These are phyloP conservation scores for Ptychochromis oligacanthus DNA, from an alignment of 2,113 vertebrate genomes.

Conservation along the genomic window DNA sequence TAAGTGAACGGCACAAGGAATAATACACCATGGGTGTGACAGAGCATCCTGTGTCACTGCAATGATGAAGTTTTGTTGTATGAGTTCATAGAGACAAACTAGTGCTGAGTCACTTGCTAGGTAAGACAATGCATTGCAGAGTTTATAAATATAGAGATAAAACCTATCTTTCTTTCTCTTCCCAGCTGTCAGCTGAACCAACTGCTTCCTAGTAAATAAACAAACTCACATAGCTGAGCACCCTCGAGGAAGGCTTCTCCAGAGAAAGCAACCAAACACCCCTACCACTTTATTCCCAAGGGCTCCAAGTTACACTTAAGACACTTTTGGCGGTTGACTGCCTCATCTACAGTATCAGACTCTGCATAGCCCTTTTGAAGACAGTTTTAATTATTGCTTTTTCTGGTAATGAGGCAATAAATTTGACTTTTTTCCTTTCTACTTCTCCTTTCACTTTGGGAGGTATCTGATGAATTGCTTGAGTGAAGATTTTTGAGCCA, in stretches of 20 bases:
- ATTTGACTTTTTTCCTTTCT: not conserved
- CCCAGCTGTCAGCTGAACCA: slow-evolving; percentile 50
- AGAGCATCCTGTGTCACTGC: not conserved
- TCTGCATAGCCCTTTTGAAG: not conserved
- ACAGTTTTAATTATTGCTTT: slow-evolving; percentile 14
- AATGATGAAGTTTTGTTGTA: not conserved
- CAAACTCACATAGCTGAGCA: slow-evolving; percentile 31
- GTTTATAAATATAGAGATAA: not conserved
- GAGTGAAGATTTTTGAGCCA: not conserved
- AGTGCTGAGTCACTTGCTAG: not conserved
- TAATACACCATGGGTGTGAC: not conserved
- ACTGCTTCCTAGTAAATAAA: slow-evolving; percentile 45
- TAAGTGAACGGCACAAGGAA: not conserved
- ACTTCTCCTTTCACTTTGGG: not conserved
- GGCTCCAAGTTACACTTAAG: slow-evolving; percentile 11
- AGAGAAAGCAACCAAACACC: slow-evolving; percentile 11
- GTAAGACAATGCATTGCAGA: not conserved
- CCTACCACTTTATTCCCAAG: slow-evolving; percentile 2
- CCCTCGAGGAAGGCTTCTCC: slow-evolving; percentile 48
- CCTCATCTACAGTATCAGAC: slow-evolving; percentile 5
- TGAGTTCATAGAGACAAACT: not conserved
- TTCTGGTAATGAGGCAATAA: slow-evolving; percentile 8
- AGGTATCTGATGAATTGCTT: not conserved
- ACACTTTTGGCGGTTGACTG: slow-evolving; percentile 28
- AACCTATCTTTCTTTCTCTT: slow-evolving; percentile 13